Evolutionary conservation across 2,797 vertebrate species (phyloP), one percentile per base, ranked within the genome.

Genomic region (Vultur gryphus): DNA sequence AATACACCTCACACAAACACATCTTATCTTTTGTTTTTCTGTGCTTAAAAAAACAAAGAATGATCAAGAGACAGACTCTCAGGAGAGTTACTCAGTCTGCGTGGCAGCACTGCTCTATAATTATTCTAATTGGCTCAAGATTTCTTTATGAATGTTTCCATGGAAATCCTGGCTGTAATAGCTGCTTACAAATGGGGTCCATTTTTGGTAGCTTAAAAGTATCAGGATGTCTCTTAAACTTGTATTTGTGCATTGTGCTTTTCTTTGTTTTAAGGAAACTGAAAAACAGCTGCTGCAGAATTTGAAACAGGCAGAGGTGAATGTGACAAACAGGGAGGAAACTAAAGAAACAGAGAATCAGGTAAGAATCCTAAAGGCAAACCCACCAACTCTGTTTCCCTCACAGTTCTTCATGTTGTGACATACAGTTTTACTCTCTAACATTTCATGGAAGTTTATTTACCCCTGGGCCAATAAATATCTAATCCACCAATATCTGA

Each of bases 131-230:
- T 84, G 58, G 48, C 46, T 77, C n/a, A 76, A 93, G 67, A 91
- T 76, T 75, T 90, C 64, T 90, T 64, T 90, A 93, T 85, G 67
- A 72, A 76, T 81, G 79, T 94, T 94, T 72, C 89, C 73, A 90
- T 82, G 58, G 84, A 90, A 93, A 94, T 88, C 21, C 49, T 90
- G 70, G 12, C 61, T 94, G 21, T 39, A 66, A 72, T 16, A 88
- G 59, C 39, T 58, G 49, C 44, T 84, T 89, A n/a, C 49, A 89
- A 72, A 71, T 11, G 18, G 8, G 5, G 4, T 49, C 76, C 75
- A 31, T 57, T 86, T 90, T 72, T 54, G 66, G 65, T 33, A 81
- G 51, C 12, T 84, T 65, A 55, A 37, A 94, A 75, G 29, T 26
- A 90, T 19, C 39, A 39, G 20, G 46, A 20, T 54, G 41, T 61